Base-by-base conservation (phyloP, 2,113 vertebrate genomes). In the Deroptyus accipitrinus region DNA sequence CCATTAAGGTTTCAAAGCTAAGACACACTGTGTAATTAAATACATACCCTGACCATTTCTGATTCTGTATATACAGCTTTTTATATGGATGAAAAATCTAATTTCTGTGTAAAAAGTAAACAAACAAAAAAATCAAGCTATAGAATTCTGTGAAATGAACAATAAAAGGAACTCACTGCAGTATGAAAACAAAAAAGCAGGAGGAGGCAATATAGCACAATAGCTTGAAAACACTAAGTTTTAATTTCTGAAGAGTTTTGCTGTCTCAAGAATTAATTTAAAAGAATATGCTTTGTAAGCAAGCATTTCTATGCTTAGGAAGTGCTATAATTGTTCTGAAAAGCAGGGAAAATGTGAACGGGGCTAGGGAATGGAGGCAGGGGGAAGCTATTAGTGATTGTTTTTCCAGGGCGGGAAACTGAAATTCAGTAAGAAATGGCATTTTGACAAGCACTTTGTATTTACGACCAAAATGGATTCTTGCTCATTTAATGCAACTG, bases 361-460 rank as follows among this genome's bases (percentile, higher is more conserved):
- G 61, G 84, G 17, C 20, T 73, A 75, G 90, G 93, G 68, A 82
- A 6, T 25, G 73, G 55, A 46, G 61, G 46, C 1, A 4, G 55
- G 51, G 35, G 41, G 31, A 92, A 82, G 72, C 85, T 95, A 64
- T 88, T 96, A 94, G 63, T 72, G 76, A 61, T 67, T 95, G 80
- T 93, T 95, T 96, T 96, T 41, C 54, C 73, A 90, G 66, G 79
- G 88, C 37, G 94, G 94, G 73, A 92, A 90, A 85, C 86, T 84
- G 88, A 86, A 94, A 96, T 90, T 96, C 94, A 49, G 80, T 62
- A 64, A 86, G 94, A 95, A 95, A 88, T 84, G 94, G 88, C 93
- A 95, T 96, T 96, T 95, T 95, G 95, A 96, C 95, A 96, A 84
- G 94, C 57, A 57, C 90, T 96, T 96, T 90, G 52, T 95, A 84